These are phyloP conservation scores for Antrozous pallidus DNA, from an alignment of 2,797 vertebrate species.

Conservation along the genomic window DNA sequence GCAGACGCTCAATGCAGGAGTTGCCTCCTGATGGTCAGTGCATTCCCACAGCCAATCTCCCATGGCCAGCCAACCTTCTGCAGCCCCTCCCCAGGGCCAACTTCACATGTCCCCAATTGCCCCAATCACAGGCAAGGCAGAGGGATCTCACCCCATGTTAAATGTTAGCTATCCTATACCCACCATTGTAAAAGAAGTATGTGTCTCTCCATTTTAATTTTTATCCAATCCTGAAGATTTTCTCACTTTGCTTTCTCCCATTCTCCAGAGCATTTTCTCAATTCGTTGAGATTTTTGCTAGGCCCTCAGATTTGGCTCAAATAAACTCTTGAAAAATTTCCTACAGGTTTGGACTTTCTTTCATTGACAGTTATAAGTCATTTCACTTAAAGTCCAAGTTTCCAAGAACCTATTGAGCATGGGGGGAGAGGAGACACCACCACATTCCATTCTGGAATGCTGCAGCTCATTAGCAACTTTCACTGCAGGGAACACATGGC, in stretches of 20 bases:
- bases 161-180: not conserved
- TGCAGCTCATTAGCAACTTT: constrained; percentile 21
- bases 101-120: too few species aligned
- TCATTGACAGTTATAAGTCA: not conserved
- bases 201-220: not conserved
- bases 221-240: not conserved
- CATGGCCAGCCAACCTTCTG: too few species aligned
- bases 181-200: not conserved
- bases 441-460: constrained; percentile 7
- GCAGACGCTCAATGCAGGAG: too few species aligned
- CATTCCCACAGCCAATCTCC: too few species aligned
- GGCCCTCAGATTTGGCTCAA: not conserved
- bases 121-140: too few species aligned
- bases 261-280: not conserved
- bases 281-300: not conserved
- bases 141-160: not conserved
- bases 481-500: not conserved
- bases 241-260: not conserved
- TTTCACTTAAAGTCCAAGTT: not conserved
- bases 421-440: not conserved
- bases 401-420: not conserved
- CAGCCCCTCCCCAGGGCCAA: too few species aligned
- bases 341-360: not conserved
- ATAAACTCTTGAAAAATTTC: not conserved
- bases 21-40: too few species aligned